Evolutionary conservation across 1,140 invertebrate species (phyloP), one percentile per base, ranked within the genome.

Genomic region (Psilanteris sp.): DNA sequence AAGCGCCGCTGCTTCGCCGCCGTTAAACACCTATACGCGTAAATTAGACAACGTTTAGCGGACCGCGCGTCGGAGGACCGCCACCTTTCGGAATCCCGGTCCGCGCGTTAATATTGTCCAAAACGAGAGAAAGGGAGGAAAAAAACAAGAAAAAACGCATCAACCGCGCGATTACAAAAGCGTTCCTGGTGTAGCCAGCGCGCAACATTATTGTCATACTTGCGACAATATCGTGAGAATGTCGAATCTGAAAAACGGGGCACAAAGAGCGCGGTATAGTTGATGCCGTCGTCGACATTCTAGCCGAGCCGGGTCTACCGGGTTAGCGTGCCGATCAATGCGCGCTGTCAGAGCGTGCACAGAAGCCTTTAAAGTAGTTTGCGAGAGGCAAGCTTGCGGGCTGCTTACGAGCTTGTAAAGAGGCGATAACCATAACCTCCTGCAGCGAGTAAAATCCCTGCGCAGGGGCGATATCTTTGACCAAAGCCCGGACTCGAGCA

Each of bases 391-490:
- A 79, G 76, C 79, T 82, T 81, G 83, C 71, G 76, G 82, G 78
- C 78, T 83, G 79, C 83, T 85, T 85, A 86, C 79, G 83, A 87
- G 83, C 83, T 84, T 83, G 82, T 85, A 83, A 87, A 87, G 85
- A 86, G 81, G 78, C 83, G 83, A 85, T 85, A 84, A 84, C 84
- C 85, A 75, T 83, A 83, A 80, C 80, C 79, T 79, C 67, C 64
- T 34, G 27, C 37, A 27, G 52, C 62, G 34, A 48, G 22, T 32
- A 34, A 36, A 54, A 37, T 74, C 41, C 48, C 55, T 2, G 26
- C 15, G 20, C 41, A 62, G 57, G 59, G 27, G 59, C 7, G 41
- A 41, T 54, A 73, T 59, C 50, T 50, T 73, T 70, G 50, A 62
- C 66, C 44, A 18, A 20, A 46, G 37, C 8, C n/a, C 16, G 36